A percentile compares a stretch with the other conserved stretches of the same genome.
Conservation (phyloP, 2,888 invertebrate species). For the Leptura quadrifasciata region DNA sequence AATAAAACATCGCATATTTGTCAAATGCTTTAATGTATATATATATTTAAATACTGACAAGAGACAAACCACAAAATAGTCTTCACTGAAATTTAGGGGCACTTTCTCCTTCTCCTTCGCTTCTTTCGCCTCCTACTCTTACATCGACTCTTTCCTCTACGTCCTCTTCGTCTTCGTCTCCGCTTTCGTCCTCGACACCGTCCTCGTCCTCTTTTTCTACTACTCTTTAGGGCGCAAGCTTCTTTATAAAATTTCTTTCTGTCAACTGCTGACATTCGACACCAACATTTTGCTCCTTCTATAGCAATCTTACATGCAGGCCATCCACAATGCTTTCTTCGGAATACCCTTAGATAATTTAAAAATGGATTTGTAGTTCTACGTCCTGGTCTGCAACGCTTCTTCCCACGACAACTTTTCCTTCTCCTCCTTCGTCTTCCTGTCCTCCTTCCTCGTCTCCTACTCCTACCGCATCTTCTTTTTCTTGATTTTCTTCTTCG, state of each 20-base stretch:
- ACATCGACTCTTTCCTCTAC: not conserved
- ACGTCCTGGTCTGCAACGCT: constrained; percentile 17
- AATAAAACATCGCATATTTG: not conserved
- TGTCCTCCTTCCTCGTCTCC: not conserved
- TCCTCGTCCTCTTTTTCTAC: constrained; percentile 36
- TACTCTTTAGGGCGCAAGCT: constrained; percentile 55
- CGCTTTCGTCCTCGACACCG: constrained; percentile 35
- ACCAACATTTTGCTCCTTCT: constrained; percentile 64
- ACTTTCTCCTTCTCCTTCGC: not conserved
- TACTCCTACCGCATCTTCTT: not conserved
- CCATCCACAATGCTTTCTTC: constrained; percentile 60
- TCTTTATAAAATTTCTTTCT: constrained; percentile 54
- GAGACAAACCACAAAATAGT: not conserved
- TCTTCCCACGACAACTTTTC: not conserved
- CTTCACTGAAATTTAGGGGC: constrained; percentile 1
- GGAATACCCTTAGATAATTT: constrained; percentile 61
- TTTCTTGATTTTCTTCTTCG: not conserved
- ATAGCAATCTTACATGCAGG: constrained; percentile 60
- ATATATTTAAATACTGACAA: constrained; percentile 1
- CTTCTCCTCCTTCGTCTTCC: not conserved
- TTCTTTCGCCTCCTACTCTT: not conserved
- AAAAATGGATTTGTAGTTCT: constrained; percentile 62
- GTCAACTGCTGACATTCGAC: constrained; percentile 53
- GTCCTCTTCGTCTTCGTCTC: constrained; percentile 28
- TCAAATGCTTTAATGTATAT: not conserved